Evolutionary conservation across 2,888 invertebrate genomes (phyloP).

Genomic region (Drosophila fulvimacula): DNA sequence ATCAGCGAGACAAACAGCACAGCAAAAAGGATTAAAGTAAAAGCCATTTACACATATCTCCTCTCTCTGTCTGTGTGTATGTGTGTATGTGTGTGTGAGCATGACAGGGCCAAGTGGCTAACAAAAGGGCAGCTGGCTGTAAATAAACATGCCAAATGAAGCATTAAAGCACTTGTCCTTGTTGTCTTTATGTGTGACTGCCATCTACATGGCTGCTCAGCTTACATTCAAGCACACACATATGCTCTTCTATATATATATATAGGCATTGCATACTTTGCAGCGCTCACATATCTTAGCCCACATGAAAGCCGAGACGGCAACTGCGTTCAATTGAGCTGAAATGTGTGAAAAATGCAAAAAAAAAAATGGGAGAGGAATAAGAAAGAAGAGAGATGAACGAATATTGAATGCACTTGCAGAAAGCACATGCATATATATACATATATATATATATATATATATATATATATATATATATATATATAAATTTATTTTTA

Average conservation of each 20-base stretch:
- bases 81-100: conserved; percentile 6
- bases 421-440: neutral
- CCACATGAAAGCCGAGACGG: conserved; percentile 65
- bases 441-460: too few species aligned
- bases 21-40: conserved; percentile 81
- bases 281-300: conserved; percentile 65
- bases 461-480: too few species aligned
- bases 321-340: conserved; percentile 72
- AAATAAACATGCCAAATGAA: conserved; percentile 82
- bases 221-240: conserved; percentile 59
- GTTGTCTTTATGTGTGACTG: conserved; percentile 47
- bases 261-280: conserved; percentile 46
- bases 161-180: conserved; percentile 82
- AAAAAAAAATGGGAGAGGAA: neutral
- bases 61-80: conserved; percentile 2
- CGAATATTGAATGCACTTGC: conserved; percentile 2
- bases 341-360: conserved; percentile 47
- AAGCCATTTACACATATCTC: conserved; percentile 66
- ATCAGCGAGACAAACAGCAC: conserved; percentile 59
- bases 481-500: too few species aligned
- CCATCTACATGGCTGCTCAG: conserved; percentile 42
- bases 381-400: neutral
- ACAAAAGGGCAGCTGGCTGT: conserved; percentile 75
- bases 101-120: conserved; percentile 71
- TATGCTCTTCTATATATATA: neutral